phyloP scores from a whole-genome alignment of 2,888 invertebrate species.

The Cybosia mesomella region DNA sequence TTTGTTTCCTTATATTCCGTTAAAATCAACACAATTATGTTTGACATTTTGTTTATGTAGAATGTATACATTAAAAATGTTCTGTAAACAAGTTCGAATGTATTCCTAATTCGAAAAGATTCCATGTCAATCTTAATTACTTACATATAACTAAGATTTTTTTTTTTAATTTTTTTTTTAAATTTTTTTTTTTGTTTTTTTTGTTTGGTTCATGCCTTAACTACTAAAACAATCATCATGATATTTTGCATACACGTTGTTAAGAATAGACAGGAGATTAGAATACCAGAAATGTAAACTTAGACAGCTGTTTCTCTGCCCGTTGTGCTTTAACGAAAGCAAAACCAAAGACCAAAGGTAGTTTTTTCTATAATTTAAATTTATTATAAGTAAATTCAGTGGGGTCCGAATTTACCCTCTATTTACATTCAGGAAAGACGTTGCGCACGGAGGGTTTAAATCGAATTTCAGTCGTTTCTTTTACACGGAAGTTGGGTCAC shows the following conservation, averaged over 20 bases:
- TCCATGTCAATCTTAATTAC: too few relatives aligned
- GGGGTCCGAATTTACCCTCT: slow-evolving; percentile 70
- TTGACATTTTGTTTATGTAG: too few relatives aligned
- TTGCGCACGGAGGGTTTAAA: slow-evolving; percentile 74
- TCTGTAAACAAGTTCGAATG: too few relatives aligned
- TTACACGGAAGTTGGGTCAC: slow-evolving; percentile 66
- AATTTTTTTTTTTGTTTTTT: neutral
- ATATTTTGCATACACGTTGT: neutral
- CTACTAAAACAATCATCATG: too few relatives aligned
- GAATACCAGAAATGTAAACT: neutral
- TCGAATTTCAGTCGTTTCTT: slow-evolving; percentile 83
- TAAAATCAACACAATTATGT: too few relatives aligned
- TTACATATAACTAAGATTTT: too few relatives aligned
- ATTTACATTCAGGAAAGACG: slow-evolving; percentile 82
- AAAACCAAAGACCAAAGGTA: neutral
- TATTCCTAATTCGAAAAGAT: too few relatives aligned
- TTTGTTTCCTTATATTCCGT: too few relatives aligned
- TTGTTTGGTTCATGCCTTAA: neutral
- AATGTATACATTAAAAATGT: too few relatives aligned
- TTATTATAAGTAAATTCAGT: slow-evolving; percentile 69
- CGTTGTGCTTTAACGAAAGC: neutral
- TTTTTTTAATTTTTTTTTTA: too few relatives aligned
- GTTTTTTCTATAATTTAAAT: slow-evolving; percentile 72
- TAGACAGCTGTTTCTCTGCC: neutral
- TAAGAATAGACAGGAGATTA: too few relatives aligned